phyloP scores from a whole-genome alignment of 2,888 invertebrate genomes.

The Cordilura impudica region DNA sequence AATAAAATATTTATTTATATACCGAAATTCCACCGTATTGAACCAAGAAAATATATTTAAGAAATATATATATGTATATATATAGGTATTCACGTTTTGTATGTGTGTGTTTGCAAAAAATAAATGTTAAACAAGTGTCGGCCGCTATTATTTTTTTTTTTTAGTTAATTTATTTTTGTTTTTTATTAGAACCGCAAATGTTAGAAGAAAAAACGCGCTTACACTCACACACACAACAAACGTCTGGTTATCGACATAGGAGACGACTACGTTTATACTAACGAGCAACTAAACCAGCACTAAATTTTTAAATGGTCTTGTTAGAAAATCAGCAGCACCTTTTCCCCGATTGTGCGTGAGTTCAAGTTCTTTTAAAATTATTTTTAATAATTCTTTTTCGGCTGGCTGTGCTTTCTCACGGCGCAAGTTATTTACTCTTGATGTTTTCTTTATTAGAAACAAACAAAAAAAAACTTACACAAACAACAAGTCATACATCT shows the following conservation, averaged over 20 bases:
- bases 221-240: conserved; percentile 55
- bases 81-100: background rate
- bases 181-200: background rate
- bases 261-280: conserved; percentile 46
- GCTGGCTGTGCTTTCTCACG: conserved; percentile 35
- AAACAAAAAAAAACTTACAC: conserved; percentile 12
- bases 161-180: background rate
- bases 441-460: conserved; percentile 10
- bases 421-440: conserved; percentile 48
- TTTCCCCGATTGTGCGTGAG: conserved; percentile 36
- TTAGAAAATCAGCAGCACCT: background rate
- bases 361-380: conserved; percentile 32
- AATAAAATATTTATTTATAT: too few relatives aligned
- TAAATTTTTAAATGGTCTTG: conserved; percentile 47
- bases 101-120: background rate
- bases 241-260: conserved; percentile 35
- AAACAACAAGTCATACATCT: conserved; percentile 54
- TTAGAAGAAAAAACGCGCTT: conserved; percentile 17
- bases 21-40: too few relatives aligned
- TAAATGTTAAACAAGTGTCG: background rate
- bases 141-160: background rate
- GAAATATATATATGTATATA: too few relatives aligned
- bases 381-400: conserved; percentile 7
- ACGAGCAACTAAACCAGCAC: conserved; percentile 64
- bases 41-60: too few relatives aligned